phyloP scores from a whole-genome alignment of 2,797 vertebrate genomes.

The Cynopterus sphinx region DNA sequence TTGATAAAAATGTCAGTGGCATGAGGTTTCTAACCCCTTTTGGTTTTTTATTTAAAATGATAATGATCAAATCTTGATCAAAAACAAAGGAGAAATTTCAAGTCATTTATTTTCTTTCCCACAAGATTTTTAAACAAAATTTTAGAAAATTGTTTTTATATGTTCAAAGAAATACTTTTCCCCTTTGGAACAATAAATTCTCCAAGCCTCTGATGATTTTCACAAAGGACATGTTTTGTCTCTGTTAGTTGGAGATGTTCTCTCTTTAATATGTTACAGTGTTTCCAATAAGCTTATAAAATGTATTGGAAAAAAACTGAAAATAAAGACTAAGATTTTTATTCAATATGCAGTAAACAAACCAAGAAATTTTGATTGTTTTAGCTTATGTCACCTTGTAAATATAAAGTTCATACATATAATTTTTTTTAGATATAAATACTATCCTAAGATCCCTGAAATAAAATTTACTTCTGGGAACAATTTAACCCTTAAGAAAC shows the following conservation, averaged over 20 bases:
- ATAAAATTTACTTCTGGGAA: not conserved
- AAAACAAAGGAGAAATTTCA: conserved; percentile 14
- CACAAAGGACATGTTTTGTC: not conserved
- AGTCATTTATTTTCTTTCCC: not conserved
- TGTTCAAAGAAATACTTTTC: not conserved
- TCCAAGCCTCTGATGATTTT: not conserved
- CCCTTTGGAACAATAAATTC: not conserved
- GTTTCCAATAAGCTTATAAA: not conserved
- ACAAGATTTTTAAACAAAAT: not conserved
- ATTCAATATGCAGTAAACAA: not conserved
- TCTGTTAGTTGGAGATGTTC: not conserved
- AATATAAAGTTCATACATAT: not conserved
- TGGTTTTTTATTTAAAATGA: not conserved
- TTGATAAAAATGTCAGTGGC: not conserved
- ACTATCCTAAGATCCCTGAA: not conserved
- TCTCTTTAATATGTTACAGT: not conserved
- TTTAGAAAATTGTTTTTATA: conserved; percentile 5
- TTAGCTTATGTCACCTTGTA: not conserved
- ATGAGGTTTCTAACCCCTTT: not conserved
- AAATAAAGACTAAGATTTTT: not conserved
- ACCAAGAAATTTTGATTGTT: not conserved
- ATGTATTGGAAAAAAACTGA: not conserved
- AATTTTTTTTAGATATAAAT: not conserved
- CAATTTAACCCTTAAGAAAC: not conserved
- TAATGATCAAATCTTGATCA: not conserved